Evolutionary conservation across 2,888 invertebrate species (phyloP), one percentile per base, ranked within the genome.

Genomic region (Drosophila picticornis): DNA sequence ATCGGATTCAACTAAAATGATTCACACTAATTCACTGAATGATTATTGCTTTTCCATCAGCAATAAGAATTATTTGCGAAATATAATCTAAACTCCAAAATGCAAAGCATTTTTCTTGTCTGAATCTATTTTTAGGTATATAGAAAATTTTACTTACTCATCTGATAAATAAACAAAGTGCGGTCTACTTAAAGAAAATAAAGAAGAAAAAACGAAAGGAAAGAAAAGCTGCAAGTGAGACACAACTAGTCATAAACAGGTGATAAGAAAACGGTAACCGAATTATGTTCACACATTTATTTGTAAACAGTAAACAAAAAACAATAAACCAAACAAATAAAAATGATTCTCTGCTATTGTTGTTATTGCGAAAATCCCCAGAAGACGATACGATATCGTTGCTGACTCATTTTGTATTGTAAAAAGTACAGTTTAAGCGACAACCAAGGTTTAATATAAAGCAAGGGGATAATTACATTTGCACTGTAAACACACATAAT

Each of bases 191-290:
- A 19, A 56, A 38, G 13, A 10, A 4, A 34, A 3, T 13, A 46
- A 67, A 46, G 7, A 22, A 46, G 4, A 25, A 46, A 25, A 25
- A 25, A 11, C 25, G 16, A 25, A 46, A 9, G 25, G 25, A 25
- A 77, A 75, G 75, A 75, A 62, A 72, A 59, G 75, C 61, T 72
- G 79, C 36, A 65, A 62, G 58, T 57, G 66, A 72, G 53, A 50
- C 16, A n/a, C 16, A 61, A 59, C n/a, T 34, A 58, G 58, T 31
- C 27, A 63, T 52, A 75, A 75, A 66, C 60, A 78, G 46, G 50
- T 78, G 77, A 75, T 78, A 78, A 78, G 75, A 48, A 62, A 72
- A 40, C 34, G 59, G 63, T 31, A 50, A 64, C 43, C 40, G 29
- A 55, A 40, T n/a, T 31, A 34, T 11, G 25, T 36, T 51, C n/a